A percentile compares a stretch with the other conserved stretches of the same genome.
Conservation (phyloP, 1,140 invertebrate species). For the Eupeodes corollae region DNA sequence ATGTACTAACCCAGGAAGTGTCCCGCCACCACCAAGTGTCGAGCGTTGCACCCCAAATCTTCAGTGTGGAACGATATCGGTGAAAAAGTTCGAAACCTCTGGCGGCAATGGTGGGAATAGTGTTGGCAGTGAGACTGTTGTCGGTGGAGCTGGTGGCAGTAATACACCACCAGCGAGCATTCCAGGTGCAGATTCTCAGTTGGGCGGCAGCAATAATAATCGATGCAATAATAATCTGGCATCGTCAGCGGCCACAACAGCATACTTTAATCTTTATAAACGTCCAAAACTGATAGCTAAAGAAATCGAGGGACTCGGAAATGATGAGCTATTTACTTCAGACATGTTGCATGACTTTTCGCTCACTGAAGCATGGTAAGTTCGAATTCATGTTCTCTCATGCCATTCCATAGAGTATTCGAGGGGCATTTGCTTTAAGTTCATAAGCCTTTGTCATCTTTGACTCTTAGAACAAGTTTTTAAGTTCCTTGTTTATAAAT, state of each 20-base stretch:
- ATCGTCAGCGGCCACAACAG: slow-evolving; percentile 18
- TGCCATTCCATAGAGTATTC: neutral
- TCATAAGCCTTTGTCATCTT: slow-evolving; percentile 6
- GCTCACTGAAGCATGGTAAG: slow-evolving; percentile 70
- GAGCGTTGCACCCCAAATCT: too few species aligned
- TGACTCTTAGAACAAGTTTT: slow-evolving; percentile 7
- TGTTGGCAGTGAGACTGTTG: too few species aligned
- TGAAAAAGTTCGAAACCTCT: slow-evolving; percentile 19
- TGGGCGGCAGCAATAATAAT: neutral
- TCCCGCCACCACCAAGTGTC: slow-evolving; percentile 7
- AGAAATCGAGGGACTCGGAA: slow-evolving; percentile 59
- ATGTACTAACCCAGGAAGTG: slow-evolving; percentile 4
- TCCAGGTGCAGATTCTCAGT: neutral
- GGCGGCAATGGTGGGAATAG: too few species aligned
- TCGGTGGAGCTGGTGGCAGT: too few species aligned
- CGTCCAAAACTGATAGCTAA: slow-evolving; percentile 59
- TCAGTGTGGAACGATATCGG: slow-evolving; percentile 19
- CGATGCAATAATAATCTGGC: neutral
- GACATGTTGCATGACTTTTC: slow-evolving; percentile 82
- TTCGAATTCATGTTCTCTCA: slow-evolving; percentile 5
- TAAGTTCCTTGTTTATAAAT: too few species aligned
- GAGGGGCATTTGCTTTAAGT: slow-evolving; percentile 6
- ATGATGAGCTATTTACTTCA: slow-evolving; percentile 67
- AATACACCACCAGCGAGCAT: too few species aligned
- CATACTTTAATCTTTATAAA: slow-evolving; percentile 41